Evolutionary conservation across 2,797 vertebrate genomes (phyloP).

Genomic region (Perodicticus potto): DNA sequence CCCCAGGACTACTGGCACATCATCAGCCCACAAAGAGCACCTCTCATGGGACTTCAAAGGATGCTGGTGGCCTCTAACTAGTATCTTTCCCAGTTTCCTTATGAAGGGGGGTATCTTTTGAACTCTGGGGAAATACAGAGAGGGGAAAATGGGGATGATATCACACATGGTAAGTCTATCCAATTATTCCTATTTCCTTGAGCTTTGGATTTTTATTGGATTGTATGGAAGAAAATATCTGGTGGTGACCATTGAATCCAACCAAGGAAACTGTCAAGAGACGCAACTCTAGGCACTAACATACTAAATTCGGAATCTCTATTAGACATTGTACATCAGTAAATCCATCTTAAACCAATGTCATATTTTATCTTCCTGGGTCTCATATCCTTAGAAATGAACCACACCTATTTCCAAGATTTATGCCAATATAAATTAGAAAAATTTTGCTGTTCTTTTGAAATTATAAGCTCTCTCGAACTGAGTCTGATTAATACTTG

Average conservation of each 20-base stretch:
- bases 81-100: not conserved
- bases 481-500: not conserved
- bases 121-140: not conserved
- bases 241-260: not conserved
- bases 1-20: not conserved
- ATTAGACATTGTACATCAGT: not conserved
- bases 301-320: not conserved
- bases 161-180: not conserved
- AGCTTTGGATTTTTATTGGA: not conserved
- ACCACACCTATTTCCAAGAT: not conserved
- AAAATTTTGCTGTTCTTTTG: not conserved
- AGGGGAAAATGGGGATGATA: not conserved
- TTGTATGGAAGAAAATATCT: not conserved
- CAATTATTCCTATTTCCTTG: not conserved
- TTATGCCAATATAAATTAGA: not conserved
- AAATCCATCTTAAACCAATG: constrained; percentile 2
- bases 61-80: not conserved
- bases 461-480: not conserved
- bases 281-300: not conserved
- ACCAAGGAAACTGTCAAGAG: not conserved
- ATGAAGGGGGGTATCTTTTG: not conserved
- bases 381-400: constrained; percentile 7
- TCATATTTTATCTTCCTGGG: not conserved
- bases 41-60: not conserved
- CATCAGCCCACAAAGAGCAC: not conserved